Percentiles rank a stretch among this genome's conserved stretches.
phyloP scores from a whole-genome alignment of 2,888 invertebrate genomes.

The Cyclophora punctaria region DNA sequence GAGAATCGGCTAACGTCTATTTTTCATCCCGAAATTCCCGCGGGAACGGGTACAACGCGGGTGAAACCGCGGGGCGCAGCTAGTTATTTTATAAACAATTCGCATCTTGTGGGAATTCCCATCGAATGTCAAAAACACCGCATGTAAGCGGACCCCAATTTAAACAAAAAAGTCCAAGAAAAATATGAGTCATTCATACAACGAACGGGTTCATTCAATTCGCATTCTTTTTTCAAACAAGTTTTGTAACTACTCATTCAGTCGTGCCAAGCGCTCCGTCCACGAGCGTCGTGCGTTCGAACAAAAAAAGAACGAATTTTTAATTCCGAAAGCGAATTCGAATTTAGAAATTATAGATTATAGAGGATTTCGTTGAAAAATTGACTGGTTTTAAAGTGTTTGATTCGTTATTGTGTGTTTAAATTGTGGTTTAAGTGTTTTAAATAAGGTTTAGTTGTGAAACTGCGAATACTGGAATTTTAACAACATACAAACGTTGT shows the following conservation, averaged over 20 bases:
- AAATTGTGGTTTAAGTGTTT: not conserved
- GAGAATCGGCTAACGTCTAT: too few species aligned
- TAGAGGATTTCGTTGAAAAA: too few species aligned
- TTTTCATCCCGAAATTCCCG: too few species aligned
- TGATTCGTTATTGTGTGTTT: slow-evolving; percentile 1
- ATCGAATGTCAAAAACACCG: too few species aligned
- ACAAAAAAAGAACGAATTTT: slow-evolving; percentile 7
- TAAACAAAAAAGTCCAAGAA: too few species aligned
- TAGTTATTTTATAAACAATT: too few species aligned
- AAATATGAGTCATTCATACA: too few species aligned
- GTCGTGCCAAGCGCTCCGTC: slow-evolving; percentile 7
- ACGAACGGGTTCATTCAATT: slow-evolving; percentile 5
- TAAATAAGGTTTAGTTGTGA: not conserved
- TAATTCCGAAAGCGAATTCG: not conserved
- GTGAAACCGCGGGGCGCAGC: too few species aligned
- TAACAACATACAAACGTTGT: slow-evolving; percentile 22
- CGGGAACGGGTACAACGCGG: too few species aligned
- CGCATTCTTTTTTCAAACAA: not conserved
- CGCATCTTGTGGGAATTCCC: too few species aligned
- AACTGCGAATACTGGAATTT: slow-evolving; percentile 1
- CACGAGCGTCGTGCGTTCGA: slow-evolving; percentile 10
- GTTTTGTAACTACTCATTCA: slow-evolving; percentile 6
- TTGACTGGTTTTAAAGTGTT: slow-evolving; percentile 2
- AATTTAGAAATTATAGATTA: not conserved
- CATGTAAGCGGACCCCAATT: too few species aligned